phyloP scores from a whole-genome alignment of 53 echinoderm and acorn worm genomes.

The Henricia sp. region DNA sequence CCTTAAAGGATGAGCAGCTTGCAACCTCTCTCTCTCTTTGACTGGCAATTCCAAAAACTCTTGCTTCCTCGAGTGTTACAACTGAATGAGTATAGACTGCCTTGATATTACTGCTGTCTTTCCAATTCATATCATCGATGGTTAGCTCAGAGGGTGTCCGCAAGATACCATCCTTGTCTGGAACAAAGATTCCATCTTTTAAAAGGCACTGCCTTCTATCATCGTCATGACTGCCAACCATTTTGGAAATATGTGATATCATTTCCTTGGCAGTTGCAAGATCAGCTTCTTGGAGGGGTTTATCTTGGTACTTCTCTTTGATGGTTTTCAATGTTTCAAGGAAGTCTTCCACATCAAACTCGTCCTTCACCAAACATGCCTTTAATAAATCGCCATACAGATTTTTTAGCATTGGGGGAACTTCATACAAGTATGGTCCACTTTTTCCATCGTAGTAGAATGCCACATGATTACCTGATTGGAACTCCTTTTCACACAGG shows the following conservation, averaged over 20 bases:
- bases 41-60: constrained; percentile 1
- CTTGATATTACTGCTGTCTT: not conserved
- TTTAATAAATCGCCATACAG: not conserved
- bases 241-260: not conserved
- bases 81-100: constrained; percentile 14
- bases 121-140: constrained; percentile 31
- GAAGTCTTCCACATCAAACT: constrained; percentile 27
- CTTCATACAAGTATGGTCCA: constrained; percentile 13
- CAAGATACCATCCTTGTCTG: constrained; percentile 1
- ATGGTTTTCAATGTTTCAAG: constrained; percentile 12
- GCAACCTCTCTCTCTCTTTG: constrained; percentile 31
- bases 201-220: not conserved
- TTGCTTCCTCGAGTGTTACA: not conserved
- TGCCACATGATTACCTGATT: constrained; percentile 20
- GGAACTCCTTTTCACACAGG: constrained; percentile 19
- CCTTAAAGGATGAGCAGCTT: constrained; percentile 22
- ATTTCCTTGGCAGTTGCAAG: constrained; percentile 40
- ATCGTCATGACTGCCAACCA: not conserved
- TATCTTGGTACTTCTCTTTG: constrained; percentile 6
- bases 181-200: not conserved
- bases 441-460: constrained; percentile 16
- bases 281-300: not conserved
- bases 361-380: constrained; percentile 25
- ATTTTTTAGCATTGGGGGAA: constrained; percentile 1
- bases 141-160: constrained; percentile 4